These are phyloP conservation scores for Drosophila tanythrix DNA, from an alignment of 2,888 invertebrate species.

Conservation along the genomic window DNA sequence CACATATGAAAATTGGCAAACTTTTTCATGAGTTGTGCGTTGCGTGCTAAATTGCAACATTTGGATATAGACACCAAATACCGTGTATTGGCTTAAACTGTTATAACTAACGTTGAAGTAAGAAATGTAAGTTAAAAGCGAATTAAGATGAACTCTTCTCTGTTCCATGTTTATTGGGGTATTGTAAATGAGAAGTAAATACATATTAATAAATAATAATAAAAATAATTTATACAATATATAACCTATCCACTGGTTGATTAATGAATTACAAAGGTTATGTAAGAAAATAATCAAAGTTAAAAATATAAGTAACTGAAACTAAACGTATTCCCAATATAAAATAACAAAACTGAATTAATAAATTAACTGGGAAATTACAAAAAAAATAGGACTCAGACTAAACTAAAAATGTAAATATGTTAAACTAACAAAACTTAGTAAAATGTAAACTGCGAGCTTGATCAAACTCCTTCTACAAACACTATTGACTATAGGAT, in stretches of 20 bases:
- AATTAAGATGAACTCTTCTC: background rate
- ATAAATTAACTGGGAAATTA: background rate
- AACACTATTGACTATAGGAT: background rate
- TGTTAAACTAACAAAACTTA: no score
- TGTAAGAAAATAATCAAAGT: background rate
- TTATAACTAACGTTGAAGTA: background rate
- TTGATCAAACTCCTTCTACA: background rate
- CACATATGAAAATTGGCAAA: slow-evolving; percentile 22
- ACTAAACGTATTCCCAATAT: background rate
- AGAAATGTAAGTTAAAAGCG: background rate
- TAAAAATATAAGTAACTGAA: background rate
- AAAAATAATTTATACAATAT: no score
- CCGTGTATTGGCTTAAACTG: background rate
- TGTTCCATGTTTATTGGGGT: background rate
- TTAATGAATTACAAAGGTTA: background rate
- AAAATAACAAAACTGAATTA: background rate
- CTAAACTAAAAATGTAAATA: background rate
- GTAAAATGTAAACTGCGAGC: background rate
- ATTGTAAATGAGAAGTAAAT: background rate
- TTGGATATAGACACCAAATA: background rate
- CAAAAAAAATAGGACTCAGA: background rate
- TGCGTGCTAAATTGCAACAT: slow-evolving; percentile 8
- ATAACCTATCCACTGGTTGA: background rate
- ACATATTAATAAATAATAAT: background rate
- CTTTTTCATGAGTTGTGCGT: slow-evolving; percentile 24